Evolutionary conservation across 2,797 vertebrate species (phyloP).

Genomic region (Pantherophis vulpinus): DNA sequence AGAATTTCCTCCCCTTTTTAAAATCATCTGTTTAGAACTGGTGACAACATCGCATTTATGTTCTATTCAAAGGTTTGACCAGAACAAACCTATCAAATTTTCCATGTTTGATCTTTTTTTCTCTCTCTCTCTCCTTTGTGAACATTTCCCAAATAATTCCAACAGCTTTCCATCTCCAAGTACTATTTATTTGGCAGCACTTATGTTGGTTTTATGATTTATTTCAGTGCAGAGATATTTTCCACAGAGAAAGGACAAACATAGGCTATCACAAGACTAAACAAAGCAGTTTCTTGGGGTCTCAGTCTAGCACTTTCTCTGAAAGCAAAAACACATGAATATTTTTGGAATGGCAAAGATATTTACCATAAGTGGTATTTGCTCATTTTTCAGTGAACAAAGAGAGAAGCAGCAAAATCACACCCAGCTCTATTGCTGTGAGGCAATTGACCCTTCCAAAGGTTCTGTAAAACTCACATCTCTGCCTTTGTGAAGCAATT

Average conservation of each 20-base stretch:
- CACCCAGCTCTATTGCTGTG: background rate
- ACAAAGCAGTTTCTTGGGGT: background rate
- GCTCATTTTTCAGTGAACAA: background rate
- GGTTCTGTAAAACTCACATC: background rate
- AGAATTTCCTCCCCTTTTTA: slow-evolving; percentile 51
- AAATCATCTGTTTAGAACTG: slow-evolving; percentile 42
- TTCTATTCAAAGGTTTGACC: slow-evolving; percentile 47
- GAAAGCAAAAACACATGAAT: background rate
- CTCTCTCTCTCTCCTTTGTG: slow-evolving; percentile 28
- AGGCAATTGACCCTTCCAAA: background rate
- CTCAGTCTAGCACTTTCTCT: background rate
- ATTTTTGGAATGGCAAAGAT: background rate
- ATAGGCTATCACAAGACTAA: slow-evolving; percentile 40
- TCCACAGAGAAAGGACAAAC: slow-evolving; percentile 35
- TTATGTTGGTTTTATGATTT: slow-evolving; percentile 45
- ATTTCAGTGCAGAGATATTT: slow-evolving; percentile 17
- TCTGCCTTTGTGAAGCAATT: background rate
- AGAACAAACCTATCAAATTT: slow-evolving; percentile 39
- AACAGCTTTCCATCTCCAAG: slow-evolving; percentile 33
- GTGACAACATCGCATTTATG: slow-evolving; percentile 50
- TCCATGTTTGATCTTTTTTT: slow-evolving; percentile 13
- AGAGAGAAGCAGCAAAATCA: background rate
- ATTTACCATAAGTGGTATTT: background rate
- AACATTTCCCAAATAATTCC: background rate
- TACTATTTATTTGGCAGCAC: slow-evolving; percentile 39